Conservation (phyloP, 2,888 invertebrate genomes). For the Melangyna quadrimaculata region DNA sequence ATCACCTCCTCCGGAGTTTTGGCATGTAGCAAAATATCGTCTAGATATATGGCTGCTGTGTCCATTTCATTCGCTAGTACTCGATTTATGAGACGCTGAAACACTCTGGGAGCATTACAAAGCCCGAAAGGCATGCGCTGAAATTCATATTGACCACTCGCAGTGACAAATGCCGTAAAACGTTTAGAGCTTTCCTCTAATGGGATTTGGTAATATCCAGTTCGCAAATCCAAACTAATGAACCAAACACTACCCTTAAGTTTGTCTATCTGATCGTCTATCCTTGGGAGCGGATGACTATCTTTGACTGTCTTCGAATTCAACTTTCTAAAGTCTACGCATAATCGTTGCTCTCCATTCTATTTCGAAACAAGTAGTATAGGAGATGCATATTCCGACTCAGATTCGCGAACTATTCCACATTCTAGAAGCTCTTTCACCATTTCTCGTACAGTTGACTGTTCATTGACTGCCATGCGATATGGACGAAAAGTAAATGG, state of each 20-base stretch:
- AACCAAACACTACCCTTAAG: slow-evolving; percentile 73
- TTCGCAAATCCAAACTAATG: slow-evolving; percentile 73
- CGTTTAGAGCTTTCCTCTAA: neutral
- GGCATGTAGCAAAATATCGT: slow-evolving; percentile 22
- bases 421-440: slow-evolving; percentile 64
- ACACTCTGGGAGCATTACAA: too few species aligned
- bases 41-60: slow-evolving; percentile 5
- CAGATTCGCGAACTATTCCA: slow-evolving; percentile 73
- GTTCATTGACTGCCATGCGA: slow-evolving; percentile 72
- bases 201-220: slow-evolving; percentile 72
- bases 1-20: slow-evolving; percentile 13
- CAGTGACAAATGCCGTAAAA: slow-evolving; percentile 12
- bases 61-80: neutral
- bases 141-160: slow-evolving; percentile 47
- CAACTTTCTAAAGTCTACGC: slow-evolving; percentile 74
- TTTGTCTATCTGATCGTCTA: slow-evolving; percentile 75
- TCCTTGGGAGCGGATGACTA: slow-evolving; percentile 74
- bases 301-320: slow-evolving; percentile 75
- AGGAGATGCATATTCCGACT: slow-evolving; percentile 72
- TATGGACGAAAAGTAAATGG: slow-evolving; percentile 74
- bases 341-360: slow-evolving; percentile 72
- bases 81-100: slow-evolving; percentile 16
- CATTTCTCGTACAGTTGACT: slow-evolving; percentile 69
- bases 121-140: slow-evolving; percentile 33
- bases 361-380: slow-evolving; percentile 67